Evolutionary conservation across 2,113 vertebrate species (phyloP).

Genomic region (Scalopus aquaticus): DNA sequence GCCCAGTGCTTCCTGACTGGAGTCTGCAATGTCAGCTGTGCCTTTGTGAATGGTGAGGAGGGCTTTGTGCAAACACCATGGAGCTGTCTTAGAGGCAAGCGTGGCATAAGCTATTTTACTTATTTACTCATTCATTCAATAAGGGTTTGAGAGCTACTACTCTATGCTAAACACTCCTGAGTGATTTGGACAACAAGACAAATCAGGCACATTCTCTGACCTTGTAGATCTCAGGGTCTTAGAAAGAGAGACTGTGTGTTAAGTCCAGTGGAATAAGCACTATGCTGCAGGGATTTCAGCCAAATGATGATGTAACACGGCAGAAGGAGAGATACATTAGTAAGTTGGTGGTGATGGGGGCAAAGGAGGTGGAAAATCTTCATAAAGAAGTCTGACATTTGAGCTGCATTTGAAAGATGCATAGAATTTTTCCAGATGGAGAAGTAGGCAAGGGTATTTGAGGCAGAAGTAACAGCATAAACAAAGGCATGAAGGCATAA

Average conservation of each 20-base stretch:
- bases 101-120: background rate
- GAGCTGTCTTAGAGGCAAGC: background rate
- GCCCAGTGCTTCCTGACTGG: constrained; percentile 2
- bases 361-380: background rate
- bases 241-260: background rate
- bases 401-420: background rate
- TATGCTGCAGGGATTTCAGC: background rate
- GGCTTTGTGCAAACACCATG: background rate
- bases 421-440: constrained; percentile 10
- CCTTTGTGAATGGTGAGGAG: constrained; percentile 4
- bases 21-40: constrained; percentile 37
- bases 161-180: background rate
- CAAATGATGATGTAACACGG: background rate
- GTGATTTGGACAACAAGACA: background rate
- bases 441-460: background rate
- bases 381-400: background rate
- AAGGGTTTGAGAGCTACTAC: background rate
- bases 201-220: background rate
- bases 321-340: background rate
- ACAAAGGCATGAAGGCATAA: background rate
- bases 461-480: background rate
- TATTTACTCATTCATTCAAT: background rate
- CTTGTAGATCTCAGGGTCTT: background rate
- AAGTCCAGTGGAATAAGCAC: background rate
- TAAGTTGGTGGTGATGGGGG: background rate